Evolutionary conservation across 2,113 vertebrate species (phyloP), one percentile per base, ranked within the genome.

Genomic region (Pachypanchax playfairii): DNA sequence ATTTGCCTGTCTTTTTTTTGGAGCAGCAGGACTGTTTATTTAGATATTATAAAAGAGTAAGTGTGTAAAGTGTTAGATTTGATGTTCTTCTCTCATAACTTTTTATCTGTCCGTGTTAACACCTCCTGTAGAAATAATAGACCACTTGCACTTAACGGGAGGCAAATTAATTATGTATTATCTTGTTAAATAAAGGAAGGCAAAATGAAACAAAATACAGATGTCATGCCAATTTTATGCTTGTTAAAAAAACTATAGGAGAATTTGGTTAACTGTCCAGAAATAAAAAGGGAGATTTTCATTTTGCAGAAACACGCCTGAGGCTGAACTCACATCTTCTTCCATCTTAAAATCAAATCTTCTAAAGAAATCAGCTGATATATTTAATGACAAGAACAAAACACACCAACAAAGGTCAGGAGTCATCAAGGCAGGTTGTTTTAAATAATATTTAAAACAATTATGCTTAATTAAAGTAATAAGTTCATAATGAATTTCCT

Each of bases 21-120:
- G 73, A 36, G 69, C 66, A 66, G 82, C 75, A 39, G 51, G 63
- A 82, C 68, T 78, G 65, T 86, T 89, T 81, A 79, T 70, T 57
- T 53, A 26, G 65, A 63, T 43, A 67, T 53, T 61, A 70, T 38
- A 50, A 43, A 57, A 53, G 66, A 61, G 49, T 48, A 44, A 20
- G 2, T 39, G 77, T 61, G 63, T 75, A 44, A 83, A 83, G 65
- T 63, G 74, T 57, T 52, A 29, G 22, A 60, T 44, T 26, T 47
- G 24, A 75, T 56, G 31, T 35, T 15, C 44, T 51, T 61, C 31
- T 47, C 41, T 59, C 24, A 6, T 13, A 48, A 48, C 55, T 38
- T 69, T 64, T 43, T 33, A 61, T 55, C 38, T 17, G 21, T 42
- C 46, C 52, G 17, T 13, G 26, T 49, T 51, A 42, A 50, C 21